Conservation (phyloP, 2,888 invertebrate genomes). For the Pristionchus fissidentatus region DNA sequence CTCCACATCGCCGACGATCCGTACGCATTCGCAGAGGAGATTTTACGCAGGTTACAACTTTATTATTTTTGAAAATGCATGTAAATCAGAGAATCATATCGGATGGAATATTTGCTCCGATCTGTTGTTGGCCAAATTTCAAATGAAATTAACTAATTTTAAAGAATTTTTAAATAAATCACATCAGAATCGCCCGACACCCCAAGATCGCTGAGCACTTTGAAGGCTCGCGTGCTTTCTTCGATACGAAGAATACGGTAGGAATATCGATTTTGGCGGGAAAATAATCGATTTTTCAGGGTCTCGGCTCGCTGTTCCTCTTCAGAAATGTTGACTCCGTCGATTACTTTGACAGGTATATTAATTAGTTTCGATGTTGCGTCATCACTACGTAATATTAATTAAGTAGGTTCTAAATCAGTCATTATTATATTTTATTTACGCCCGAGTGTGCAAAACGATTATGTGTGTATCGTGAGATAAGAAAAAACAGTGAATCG, state of each 20-base stretch:
- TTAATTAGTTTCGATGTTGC: background rate
- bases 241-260: constrained; percentile 63
- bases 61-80: background rate
- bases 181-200: constrained; percentile 61
- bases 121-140: too few relatives aligned
- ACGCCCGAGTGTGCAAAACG: too few relatives aligned
- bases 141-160: background rate
- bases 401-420: background rate
- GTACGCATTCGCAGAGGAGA: constrained; percentile 41
- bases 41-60: constrained; percentile 11
- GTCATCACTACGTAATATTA: background rate
- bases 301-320: constrained; percentile 65
- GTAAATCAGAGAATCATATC: too few relatives aligned
- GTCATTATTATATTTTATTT: too few relatives aligned
- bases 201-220: constrained; percentile 60
- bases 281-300: constrained; percentile 52
- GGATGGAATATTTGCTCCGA: too few relatives aligned
- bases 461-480: too few relatives aligned
- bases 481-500: too few relatives aligned
- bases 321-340: constrained; percentile 59
- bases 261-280: background rate
- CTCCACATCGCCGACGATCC: constrained; percentile 57
- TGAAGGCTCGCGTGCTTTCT: constrained; percentile 60
- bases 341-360: constrained; percentile 57
- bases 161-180: background rate